A percentile compares a stretch with the other conserved stretches of the same genome.
These are phyloP conservation scores for Coenobita brevimanus DNA, from an alignment of 1,140 invertebrate species.

Conservation along the genomic window DNA sequence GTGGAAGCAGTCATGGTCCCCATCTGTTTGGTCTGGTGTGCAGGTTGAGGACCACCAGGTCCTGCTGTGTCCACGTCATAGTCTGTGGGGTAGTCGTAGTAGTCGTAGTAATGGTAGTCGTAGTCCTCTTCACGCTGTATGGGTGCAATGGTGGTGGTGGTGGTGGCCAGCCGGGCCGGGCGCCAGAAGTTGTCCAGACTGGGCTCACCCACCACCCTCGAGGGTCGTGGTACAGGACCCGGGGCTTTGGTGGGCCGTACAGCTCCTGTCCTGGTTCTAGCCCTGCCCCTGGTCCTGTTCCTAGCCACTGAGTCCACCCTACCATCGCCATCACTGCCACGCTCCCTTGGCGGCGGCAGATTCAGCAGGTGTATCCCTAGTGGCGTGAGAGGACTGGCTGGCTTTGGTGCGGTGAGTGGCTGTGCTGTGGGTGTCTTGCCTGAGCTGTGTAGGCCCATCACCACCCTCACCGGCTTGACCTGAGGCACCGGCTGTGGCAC, in stretches of 20 bases:
- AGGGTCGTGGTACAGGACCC: constrained; percentile 41
- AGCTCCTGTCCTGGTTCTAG: too few species aligned
- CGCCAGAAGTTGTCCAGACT: constrained; percentile 48
- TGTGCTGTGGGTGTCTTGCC: constrained; percentile 2
- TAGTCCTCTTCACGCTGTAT: constrained; percentile 31
- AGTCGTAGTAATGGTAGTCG: constrained; percentile 40
- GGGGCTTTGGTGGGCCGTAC: too few species aligned
- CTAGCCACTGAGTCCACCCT: too few species aligned
- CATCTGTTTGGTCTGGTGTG: not conserved
- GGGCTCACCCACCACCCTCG: constrained; percentile 36
- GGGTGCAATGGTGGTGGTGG: constrained; percentile 22
- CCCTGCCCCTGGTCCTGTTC: too few species aligned
- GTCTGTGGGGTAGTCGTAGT: constrained; percentile 29
- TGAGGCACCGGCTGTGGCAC: constrained; percentile 37
- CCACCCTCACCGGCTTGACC: not conserved
- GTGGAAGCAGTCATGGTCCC: too few species aligned
- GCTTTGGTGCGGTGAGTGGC: not conserved
- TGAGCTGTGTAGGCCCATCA: constrained; percentile 52
- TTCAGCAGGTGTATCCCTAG: constrained; percentile 53
- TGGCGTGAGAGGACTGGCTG: not conserved
- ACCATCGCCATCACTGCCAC: not conserved
- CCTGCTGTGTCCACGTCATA: not conserved
- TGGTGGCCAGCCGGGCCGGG: constrained; percentile 33
- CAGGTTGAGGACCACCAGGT: not conserved
- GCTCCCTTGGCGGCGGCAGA: constrained; percentile 7